Evolutionary conservation across 2,113 vertebrate species (phyloP).

Genomic region (Haemorhous mexicanus): DNA sequence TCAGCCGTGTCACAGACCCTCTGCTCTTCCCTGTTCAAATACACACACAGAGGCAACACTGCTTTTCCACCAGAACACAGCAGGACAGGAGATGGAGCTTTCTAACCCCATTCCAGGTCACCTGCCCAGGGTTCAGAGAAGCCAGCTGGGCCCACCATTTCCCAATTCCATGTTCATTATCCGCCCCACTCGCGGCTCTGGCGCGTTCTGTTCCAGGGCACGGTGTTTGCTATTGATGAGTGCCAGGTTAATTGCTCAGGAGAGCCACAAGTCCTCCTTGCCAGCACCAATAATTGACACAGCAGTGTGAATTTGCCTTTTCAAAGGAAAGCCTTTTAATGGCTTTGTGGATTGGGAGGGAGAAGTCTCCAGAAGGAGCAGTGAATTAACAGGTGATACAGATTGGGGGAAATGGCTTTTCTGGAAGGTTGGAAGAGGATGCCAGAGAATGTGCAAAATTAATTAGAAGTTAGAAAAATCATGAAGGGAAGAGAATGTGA

Average conservation of each 20-base stretch:
- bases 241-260: neutral
- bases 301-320: neutral
- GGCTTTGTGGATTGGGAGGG: neutral
- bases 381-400: neutral
- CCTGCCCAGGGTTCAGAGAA: neutral
- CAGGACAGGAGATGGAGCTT: neutral
- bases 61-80: neutral
- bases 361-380: neutral
- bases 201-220: neutral
- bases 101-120: neutral
- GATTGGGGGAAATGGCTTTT: neutral
- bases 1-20: neutral
- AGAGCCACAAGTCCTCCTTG: neutral
- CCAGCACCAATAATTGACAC: neutral
- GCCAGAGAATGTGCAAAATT: neutral
- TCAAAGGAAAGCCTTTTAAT: neutral
- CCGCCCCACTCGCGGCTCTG: fast-evolving
- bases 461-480: neutral
- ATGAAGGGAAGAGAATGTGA: neutral
- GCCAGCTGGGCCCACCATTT: neutral
- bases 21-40: neutral
- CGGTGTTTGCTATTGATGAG: neutral
- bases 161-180: neutral
- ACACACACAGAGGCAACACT: neutral
- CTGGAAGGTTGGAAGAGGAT: neutral